phyloP scores from a whole-genome alignment of 2,797 vertebrate genomes.

The Heterohyrax brucei region DNA sequence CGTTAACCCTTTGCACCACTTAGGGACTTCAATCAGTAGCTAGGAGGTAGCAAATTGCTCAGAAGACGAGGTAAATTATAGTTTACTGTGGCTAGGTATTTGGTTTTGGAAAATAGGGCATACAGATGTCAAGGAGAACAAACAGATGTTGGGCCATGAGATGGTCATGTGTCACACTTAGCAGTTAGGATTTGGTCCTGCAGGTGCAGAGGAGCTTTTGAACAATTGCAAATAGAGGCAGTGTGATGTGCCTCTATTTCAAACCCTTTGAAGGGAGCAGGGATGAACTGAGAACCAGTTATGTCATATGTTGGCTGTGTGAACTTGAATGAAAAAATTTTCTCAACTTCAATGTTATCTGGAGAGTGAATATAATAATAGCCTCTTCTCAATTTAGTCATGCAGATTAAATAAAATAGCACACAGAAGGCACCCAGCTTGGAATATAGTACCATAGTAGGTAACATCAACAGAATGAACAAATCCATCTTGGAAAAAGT shows the following conservation, averaged over 20 bases:
- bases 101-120: neutral
- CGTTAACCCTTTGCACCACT: neutral
- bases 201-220: neutral
- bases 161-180: neutral
- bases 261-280: neutral
- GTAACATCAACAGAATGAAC: neutral
- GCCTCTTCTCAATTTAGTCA: neutral
- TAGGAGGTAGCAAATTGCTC: neutral
- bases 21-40: neutral
- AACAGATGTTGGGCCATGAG: neutral
- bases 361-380: neutral
- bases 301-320: neutral
- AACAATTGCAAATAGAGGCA: neutral
- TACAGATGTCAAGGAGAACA: neutral
- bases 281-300: neutral
- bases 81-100: neutral
- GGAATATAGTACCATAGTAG: neutral
- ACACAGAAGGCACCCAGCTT: neutral
- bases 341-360: neutral
- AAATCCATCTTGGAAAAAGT: too few species aligned
- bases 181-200: neutral
- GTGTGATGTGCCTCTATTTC: accelerated
- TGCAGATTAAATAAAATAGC: neutral
- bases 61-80: neutral
- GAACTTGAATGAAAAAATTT: neutral